A percentile compares a stretch with the other conserved stretches of the same genome.
These are phyloP conservation scores for Arctia plantaginis DNA, from an alignment of 2,888 invertebrate genomes.

Conservation along the genomic window DNA sequence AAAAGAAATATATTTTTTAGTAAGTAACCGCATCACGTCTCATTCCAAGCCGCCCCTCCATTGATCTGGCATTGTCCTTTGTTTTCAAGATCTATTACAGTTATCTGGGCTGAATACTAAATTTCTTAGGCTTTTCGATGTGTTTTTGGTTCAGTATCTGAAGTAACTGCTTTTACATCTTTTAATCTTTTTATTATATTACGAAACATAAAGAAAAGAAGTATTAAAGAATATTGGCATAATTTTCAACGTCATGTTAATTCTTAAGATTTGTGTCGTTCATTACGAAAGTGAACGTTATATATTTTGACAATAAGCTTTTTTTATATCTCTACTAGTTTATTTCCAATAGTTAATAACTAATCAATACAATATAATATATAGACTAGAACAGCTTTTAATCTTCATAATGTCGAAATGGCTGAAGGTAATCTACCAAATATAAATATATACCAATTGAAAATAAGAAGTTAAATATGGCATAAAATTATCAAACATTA, in stretches of 20 bases:
- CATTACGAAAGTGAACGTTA: too few species aligned
- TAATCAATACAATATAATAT: background rate
- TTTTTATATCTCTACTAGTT: too few species aligned
- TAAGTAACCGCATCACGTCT: constrained; percentile 26
- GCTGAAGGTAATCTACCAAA: too few species aligned
- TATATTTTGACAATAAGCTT: too few species aligned
- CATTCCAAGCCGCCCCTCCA: constrained; percentile 15
- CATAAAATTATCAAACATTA: too few species aligned
- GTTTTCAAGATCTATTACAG: constrained; percentile 24
- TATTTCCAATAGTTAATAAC: background rate
- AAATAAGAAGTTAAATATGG: too few species aligned
- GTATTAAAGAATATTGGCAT: background rate
- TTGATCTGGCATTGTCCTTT: constrained; percentile 21
- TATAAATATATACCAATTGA: too few species aligned
- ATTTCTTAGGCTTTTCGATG: constrained; percentile 3
- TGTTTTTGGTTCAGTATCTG: background rate
- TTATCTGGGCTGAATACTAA: constrained; percentile 21
- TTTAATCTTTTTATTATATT: background rate
- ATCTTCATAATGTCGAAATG: too few species aligned
- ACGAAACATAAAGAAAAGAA: background rate
- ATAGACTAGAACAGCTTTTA: background rate
- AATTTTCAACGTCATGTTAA: background rate
- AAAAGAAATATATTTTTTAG: constrained; percentile 1
- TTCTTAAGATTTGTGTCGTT: background rate
- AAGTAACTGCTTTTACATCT: background rate